These are phyloP conservation scores for Drosophila helvetica DNA, from an alignment of 2,888 invertebrate genomes.

Conservation along the genomic window DNA sequence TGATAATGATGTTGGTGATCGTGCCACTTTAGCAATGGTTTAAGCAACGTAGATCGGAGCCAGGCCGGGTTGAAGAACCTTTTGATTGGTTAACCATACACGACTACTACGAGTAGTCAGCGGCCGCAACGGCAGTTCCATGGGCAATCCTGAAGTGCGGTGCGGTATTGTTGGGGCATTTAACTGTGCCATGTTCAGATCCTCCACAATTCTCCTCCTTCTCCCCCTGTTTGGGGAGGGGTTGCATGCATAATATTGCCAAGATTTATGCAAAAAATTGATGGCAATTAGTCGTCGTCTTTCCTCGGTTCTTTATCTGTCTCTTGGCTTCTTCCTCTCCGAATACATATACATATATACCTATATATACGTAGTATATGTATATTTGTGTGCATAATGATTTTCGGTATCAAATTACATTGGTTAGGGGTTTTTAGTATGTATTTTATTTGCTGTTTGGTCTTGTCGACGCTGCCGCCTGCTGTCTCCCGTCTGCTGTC, in stretches of 20 bases:
- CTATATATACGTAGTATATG: slow-evolving; percentile 10
- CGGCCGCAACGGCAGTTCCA: slow-evolving; percentile 38
- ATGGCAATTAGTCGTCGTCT: slow-evolving; percentile 76
- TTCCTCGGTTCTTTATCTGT: slow-evolving; percentile 40
- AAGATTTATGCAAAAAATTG: slow-evolving; percentile 80
- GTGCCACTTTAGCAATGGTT: slow-evolving; percentile 80
- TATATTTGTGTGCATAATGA: slow-evolving; percentile 71
- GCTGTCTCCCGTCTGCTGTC: slow-evolving; percentile 57
- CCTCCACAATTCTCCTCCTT: neutral
- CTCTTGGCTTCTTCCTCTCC: slow-evolving; percentile 16
- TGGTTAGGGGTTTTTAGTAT: slow-evolving; percentile 75
- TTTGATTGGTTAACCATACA: slow-evolving; percentile 77
- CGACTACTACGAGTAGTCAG: slow-evolving; percentile 41
- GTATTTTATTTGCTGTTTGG: slow-evolving; percentile 72
- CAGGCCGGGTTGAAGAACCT: slow-evolving; percentile 75
- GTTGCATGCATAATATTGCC: slow-evolving; percentile 75
- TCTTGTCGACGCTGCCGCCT: slow-evolving; percentile 46
- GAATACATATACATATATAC: slow-evolving; percentile 6
- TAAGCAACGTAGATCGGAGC: slow-evolving; percentile 59
- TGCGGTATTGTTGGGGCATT: slow-evolving; percentile 54
- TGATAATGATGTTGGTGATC: slow-evolving; percentile 80
- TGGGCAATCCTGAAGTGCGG: slow-evolving; percentile 79
- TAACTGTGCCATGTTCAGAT: slow-evolving; percentile 71
- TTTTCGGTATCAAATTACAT: slow-evolving; percentile 80
- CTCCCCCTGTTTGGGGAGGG: slow-evolving; percentile 1